Evolutionary conservation across 2,888 invertebrate genomes (phyloP), one percentile per base, ranked within the genome.

Genomic region (Thyatira batis): DNA sequence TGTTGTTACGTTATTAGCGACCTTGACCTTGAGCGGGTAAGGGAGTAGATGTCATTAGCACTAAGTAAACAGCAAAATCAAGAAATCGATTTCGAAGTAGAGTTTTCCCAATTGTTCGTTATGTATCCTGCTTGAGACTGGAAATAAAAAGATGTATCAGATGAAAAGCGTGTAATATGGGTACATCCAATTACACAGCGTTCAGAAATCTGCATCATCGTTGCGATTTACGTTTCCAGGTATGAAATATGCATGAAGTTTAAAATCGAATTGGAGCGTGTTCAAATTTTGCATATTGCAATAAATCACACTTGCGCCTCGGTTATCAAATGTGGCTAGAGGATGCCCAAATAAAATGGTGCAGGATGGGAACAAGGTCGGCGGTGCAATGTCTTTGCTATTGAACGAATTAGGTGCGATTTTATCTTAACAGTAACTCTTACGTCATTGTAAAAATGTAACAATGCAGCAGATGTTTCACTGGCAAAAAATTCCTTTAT

Each of bases 1-100:
- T 73, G 75, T 65, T 69, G 72, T 73, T 76, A 80, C 71, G 68
- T 60, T 57, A 70, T 73, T 60, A 67, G 55, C 57, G 61, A 63
- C 71, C 63, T 55, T 65, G 76, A 70, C 83, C 82, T 84, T 84
- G 82, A 63, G 63, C 43, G 48, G 55, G 60, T 53, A 51, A 53
- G 56, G 68, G 61, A 58, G 58, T 52, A 63, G 63, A 20, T 21
- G 17, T 21, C 21, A 20, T 30, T 48, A 48, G 50, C 23, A 61
- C 57, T 56, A 63, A 63, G 57, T 61, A 65, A 57, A 53, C 52
- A 50, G 55, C 39, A 17, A 39, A 39, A 39, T 6, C 17, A 39
- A 13, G 39, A 1, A 11, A 3, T n/a, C n/a, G n/a, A n/a, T n/a
- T n/a, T n/a, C n/a, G n/a, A n/a, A n/a, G n/a, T n/a, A n/a, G n/a